Base-by-base conservation (phyloP, 92 coral and sea anemone genomes). In the Desmophyllum pertusum region DNA sequence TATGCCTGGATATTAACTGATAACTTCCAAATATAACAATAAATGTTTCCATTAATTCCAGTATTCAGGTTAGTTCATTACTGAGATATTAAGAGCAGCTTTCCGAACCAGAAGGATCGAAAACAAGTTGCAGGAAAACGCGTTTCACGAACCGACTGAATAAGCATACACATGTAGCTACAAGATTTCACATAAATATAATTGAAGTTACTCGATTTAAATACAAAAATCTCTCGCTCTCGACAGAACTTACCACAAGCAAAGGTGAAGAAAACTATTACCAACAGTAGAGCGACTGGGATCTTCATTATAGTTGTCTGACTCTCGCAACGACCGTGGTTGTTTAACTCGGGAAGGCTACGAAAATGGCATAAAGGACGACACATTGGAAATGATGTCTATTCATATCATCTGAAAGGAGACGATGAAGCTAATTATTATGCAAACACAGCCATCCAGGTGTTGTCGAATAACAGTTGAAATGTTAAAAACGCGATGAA, bases 361-460 rank as follows among this genome's bases (percentile, higher is more conserved):
- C 31, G 2, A 6, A 43, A 30, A 3, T 10, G 31, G 9, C 18
- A 35, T n/a, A 21, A 69, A 17, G 1, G 2, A 29, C 25, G 21
- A 38, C 70, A 79, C 33, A 62, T 2, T 42, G 29, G 17, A 64
- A 29, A 15, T 2, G 40, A 45, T 18, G 19, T 50, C 42, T 11
- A 63, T 79, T 63, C 33, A 65, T 6, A 11, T 7, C 50, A 76
- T 77, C n/a, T 39, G 35, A 78, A 77, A 39, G 39, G 42, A 46
- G 64, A 46, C 11, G 74, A 33, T 46, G 35, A 35, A 17, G 19
- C 73, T 36, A 45, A 66, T 31, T 35, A 19, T 29, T 33, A 52
- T 7, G 30, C 59, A 55, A 68, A 80, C 52, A 51, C 84, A 80
- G 84, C 66, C 29, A 38, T 13, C 10, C 84, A 69, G 84, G 76